Conservation (phyloP, 2,113 vertebrate genomes). For the Equus quagga region DNA sequence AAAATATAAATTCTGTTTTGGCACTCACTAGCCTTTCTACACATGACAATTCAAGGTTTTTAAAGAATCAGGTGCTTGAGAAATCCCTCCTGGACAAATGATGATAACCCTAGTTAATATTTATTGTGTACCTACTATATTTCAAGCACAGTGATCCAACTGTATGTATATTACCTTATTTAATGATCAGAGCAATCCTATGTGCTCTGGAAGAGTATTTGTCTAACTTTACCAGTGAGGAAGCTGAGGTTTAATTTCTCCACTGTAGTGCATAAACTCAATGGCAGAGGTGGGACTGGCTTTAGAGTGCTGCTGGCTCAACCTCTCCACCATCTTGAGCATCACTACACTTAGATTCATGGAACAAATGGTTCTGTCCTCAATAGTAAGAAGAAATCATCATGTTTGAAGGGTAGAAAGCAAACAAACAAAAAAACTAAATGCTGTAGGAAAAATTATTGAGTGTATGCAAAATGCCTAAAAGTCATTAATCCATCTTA, state of each 20-base stretch:
- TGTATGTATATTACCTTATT: background rate
- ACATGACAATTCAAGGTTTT: background rate
- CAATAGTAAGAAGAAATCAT: background rate
- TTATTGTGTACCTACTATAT: background rate
- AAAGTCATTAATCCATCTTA: background rate
- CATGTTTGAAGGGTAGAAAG: background rate
- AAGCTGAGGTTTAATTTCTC: background rate
- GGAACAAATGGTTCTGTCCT: background rate
- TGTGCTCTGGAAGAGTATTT: background rate
- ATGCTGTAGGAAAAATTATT: background rate
- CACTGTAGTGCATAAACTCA: background rate
- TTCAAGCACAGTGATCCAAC: background rate
- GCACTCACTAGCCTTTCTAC: background rate
- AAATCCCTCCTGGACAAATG: background rate
- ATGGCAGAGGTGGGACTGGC: background rate
- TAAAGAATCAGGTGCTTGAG: background rate
- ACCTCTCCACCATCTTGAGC: background rate
- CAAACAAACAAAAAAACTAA: background rate
- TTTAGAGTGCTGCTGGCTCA: background rate
- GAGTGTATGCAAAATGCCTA: background rate
- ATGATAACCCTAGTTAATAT: background rate
- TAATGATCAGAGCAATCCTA: background rate
- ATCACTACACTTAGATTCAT: background rate
- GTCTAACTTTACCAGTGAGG: background rate
- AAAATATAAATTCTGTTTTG: background rate